Conservation (phyloP, 2,888 invertebrate genomes). For the Ochropacha duplaris region DNA sequence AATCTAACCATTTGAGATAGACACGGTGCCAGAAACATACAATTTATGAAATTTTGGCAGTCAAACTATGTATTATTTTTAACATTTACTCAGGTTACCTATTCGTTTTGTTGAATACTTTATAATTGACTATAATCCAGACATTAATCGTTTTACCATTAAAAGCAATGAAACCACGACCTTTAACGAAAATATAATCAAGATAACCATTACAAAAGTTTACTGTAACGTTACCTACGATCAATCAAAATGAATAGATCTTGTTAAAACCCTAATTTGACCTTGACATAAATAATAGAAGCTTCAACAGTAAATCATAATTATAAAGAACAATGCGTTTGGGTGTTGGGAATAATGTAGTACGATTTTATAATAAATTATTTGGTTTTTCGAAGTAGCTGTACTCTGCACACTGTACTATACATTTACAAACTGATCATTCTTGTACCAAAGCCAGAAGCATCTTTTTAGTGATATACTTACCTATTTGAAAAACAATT, state of each 20-base stretch:
- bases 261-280: neutral
- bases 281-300: neutral
- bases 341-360: no score
- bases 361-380: no score
- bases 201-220: constrained; percentile 18
- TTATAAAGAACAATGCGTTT: neutral
- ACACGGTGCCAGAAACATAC: no score
- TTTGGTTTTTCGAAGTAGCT: no score
- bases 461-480: no score
- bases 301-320: neutral
- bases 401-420: no score
- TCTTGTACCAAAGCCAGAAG: no score
- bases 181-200: constrained; percentile 17
- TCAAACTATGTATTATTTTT: neutral
- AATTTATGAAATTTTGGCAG: no score
- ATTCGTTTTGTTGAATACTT: constrained; percentile 12
- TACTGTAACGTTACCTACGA: constrained; percentile 25
- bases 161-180: constrained; percentile 29
- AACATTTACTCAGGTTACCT: neutral
- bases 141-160: constrained; percentile 28
- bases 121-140: constrained; percentile 15
- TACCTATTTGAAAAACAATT: no score
- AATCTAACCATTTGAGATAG: no score
- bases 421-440: no score
- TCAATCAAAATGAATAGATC: constrained; percentile 32